Evolutionary conservation across 2,888 invertebrate species (phyloP), one percentile per base, ranked within the genome.

Genomic region (Campaea margaritaria): DNA sequence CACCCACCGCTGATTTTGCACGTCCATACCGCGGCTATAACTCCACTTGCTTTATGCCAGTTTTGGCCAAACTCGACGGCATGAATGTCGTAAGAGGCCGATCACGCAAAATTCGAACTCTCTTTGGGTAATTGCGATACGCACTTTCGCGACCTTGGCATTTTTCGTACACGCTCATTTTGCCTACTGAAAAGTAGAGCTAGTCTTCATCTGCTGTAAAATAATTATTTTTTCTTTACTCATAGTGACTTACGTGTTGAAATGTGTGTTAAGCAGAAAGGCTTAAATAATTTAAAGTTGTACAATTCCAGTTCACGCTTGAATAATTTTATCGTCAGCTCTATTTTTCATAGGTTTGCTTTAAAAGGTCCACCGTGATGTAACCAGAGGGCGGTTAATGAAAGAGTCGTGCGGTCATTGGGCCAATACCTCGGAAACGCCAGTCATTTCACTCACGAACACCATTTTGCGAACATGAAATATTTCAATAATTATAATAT

Each of bases 1-100:
- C 75, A 79, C 77, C 81, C 77, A 73, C 82, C 85, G 79, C 81
- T 86, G 91, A 90, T 91, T 91, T 90, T 87, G 90, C 90, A 90
- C 85, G 86, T 86, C 84, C 86, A 82, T 85, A 83, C 72, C 73
- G 72, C 78, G 72, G 72, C 77, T 81, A 82, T 86, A 80, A 83
- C 81, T 82, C 70, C 69, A 76, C 75, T 81, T 80, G 79, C 76
- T 85, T 86, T 85, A 88, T 86, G 76, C 76, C 82, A 81, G 80
- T 82, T 78, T 82, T 76, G 78, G 72, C 62, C 71, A 70, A 78
- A 79, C 73, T 69, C 74, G 85, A 79, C 85, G 71, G 79, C 58
- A 73, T 71, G 68, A 70, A 76, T 74, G 78, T 68, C 69, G 72
- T 76, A 79, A 73, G 73, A 71, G 72, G 72, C 62, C 56, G 73